A percentile compares a stretch with the other conserved stretches of the same genome.
These are phyloP conservation scores for Lithobates pipiens DNA, from an alignment of 2,797 vertebrate species.

Conservation along the genomic window DNA sequence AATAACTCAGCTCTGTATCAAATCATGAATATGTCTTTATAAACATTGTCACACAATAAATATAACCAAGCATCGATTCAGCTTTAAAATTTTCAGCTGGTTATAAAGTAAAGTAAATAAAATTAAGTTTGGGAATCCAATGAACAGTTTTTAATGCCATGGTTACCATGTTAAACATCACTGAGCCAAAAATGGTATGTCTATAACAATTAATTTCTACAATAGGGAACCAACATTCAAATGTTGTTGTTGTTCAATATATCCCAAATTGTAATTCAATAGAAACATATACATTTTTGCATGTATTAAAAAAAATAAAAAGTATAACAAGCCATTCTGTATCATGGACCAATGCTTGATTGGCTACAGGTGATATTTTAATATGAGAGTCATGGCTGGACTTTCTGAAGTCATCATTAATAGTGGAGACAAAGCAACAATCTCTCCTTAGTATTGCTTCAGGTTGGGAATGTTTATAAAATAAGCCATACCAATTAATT, in stretches of 20 bases:
- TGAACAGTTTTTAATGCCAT: constrained; percentile 67
- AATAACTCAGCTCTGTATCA: constrained; percentile 85
- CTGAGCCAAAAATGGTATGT: constrained; percentile 14
- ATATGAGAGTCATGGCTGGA: constrained; percentile 71
- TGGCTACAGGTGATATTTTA: constrained; percentile 62
- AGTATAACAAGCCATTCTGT: constrained; percentile 59
- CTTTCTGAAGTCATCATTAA: constrained; percentile 74
- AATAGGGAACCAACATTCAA: neutral
- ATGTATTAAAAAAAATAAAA: constrained; percentile 35
- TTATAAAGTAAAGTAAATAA: constrained; percentile 64
- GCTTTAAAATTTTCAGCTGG: constrained; percentile 67
- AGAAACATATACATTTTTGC: constrained; percentile 34
- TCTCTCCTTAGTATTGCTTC: constrained; percentile 83
- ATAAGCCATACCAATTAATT: constrained; percentile 71
- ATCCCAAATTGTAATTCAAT: constrained; percentile 17
- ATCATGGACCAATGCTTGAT: constrained; percentile 65
- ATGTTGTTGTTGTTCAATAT: neutral
- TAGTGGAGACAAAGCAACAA: constrained; percentile 77
- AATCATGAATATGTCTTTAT: constrained; percentile 82
- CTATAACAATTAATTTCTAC: neutral
- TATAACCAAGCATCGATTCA: constrained; percentile 68
- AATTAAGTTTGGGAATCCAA: constrained; percentile 56
- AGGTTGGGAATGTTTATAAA: constrained; percentile 78
- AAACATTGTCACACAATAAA: constrained; percentile 77
- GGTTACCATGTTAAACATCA: constrained; percentile 54